Evolutionary conservation across 2,888 invertebrate genomes (phyloP), one percentile per base, ranked within the genome.

Genomic region (Ariolimax columbianus): DNA sequence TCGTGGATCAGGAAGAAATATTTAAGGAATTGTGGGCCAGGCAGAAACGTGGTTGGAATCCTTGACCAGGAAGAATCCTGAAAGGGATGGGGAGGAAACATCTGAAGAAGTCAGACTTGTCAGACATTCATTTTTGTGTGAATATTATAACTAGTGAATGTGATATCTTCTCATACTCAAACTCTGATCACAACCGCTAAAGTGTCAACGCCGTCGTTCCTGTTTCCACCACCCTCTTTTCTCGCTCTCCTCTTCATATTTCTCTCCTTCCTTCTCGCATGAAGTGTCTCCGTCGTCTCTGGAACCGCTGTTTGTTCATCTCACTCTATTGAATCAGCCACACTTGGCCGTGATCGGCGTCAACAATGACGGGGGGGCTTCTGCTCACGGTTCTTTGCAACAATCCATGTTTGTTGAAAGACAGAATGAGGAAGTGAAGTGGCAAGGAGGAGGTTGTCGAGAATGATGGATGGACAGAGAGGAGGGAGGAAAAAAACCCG

Each of bases 291-390:
- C 59, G 30, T 47, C 66, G 14, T 43, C 19, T 14, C 47, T 17
- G 68, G 79, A 68, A 68, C 68, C 68, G 43, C 36, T 79, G 81
- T 81, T 81, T 81, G 68, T 55, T 55, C 81, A 72, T 72, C 81
- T 72, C 70, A 81, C 72, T 81, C 81, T 81, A 81, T 81, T 81
- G 81, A 81, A 81, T 81, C 81, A 81, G 72, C 81, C 70, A 38
- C 55, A 72, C 81, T 81, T 81, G 51, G 38, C 72, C 80, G 81
- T 81, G 81, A 81, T 70, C 81, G 72, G 72, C 40, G 72, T 72
- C 23, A 81, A 81, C 81, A 81, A 81, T 81, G 68, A 26, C 36
- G 55, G 55, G 55, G 55, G 38, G 55, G 38, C 17, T 51, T 38
- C 7, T 7, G 70, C 81, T 72, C 38, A 51, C 51, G 19, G 66